A percentile compares a stretch with the other conserved stretches of the same genome.
Evolutionary conservation across 2,113 vertebrate genomes (phyloP).

Genomic region (Chamaetylas fuelleborni): DNA sequence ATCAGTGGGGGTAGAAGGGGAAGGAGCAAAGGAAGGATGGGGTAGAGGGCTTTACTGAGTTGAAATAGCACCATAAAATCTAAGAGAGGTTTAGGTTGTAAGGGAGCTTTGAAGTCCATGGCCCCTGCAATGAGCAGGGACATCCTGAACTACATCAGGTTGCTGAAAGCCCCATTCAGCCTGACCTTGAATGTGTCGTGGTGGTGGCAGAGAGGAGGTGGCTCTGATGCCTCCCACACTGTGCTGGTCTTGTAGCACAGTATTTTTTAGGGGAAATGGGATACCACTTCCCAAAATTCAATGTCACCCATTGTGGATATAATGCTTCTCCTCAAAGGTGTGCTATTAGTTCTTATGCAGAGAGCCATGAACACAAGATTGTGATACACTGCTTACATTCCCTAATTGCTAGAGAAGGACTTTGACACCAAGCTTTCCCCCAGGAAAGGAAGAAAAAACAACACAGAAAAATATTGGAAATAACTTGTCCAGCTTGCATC

Average conservation of each 20-base stretch:
- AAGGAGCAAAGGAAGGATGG: background rate
- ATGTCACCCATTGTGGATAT: background rate
- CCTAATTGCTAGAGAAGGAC: background rate
- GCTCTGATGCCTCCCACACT: background rate
- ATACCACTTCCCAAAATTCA: background rate
- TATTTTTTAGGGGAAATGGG: background rate
- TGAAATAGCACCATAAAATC: background rate
- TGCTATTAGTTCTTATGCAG: background rate
- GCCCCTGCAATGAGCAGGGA: background rate
- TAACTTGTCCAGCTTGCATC: background rate
- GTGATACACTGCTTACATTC: background rate
- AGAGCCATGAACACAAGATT: background rate
- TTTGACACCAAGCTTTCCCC: background rate
- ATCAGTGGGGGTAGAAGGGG: background rate
- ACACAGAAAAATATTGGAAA: background rate
- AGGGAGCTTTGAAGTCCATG: background rate
- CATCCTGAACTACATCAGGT: background rate
- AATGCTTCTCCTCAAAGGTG: background rate
- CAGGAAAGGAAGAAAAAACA: background rate
- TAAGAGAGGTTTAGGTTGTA: background rate
- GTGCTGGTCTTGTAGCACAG: background rate
- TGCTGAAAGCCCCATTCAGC: background rate
- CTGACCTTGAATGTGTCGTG: background rate
- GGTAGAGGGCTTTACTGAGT: background rate
- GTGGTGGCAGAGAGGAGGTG: background rate